Base-by-base conservation (phyloP, 2,888 invertebrate species). In the Polyploca ridens region DNA sequence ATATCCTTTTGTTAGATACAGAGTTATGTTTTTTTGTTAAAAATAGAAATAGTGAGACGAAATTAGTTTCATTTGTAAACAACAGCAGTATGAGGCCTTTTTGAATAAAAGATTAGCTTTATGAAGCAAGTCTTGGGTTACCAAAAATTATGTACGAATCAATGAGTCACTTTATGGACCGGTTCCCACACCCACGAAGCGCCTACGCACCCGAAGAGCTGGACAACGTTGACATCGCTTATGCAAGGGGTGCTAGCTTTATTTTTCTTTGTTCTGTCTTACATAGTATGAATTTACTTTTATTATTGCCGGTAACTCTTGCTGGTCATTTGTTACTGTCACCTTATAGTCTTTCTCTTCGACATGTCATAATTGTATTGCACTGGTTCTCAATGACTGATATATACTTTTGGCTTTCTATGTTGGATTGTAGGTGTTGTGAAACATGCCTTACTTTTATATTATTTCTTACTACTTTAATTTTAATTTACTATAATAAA, bases 141-240 rank as follows among this genome's bases (percentile, higher is more conserved):
- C 79, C 83, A 81, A 54, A 84, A 85, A 83, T 84, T 71, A 76
- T 80, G 76, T 79, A 79, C 80, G 75, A 78, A 81, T 80, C 77
- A 81, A 77, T 90, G 89, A 90, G 82, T 89, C 89, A 88, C 76
- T 68, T 54, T 16, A 19, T 79, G 76, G 78, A 90, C 90, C 89
- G 86, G 91, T 90, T 90, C 86, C 85, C 88, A 89, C 90, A 85
- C 89, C 89, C 78, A 88, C 86, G 63, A 60, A 74, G 78, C 79
- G 76, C 90, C 89, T 77, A 90, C 91, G 83, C 84, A 71, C 73
- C 72, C 70, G 74, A 71, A 67, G 72, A 69, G 66, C 74, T 76
- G 76, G 77, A 77, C 78, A 75, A 71, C 67, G 70, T 81, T 81
- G 79, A 79, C 83, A 78, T 73, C 75, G 67, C 65, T 70, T 73